A percentile compares a stretch with the other conserved stretches of the same genome.
Conservation (phyloP, 2,797 vertebrate species). For the Dipus sagitta region DNA sequence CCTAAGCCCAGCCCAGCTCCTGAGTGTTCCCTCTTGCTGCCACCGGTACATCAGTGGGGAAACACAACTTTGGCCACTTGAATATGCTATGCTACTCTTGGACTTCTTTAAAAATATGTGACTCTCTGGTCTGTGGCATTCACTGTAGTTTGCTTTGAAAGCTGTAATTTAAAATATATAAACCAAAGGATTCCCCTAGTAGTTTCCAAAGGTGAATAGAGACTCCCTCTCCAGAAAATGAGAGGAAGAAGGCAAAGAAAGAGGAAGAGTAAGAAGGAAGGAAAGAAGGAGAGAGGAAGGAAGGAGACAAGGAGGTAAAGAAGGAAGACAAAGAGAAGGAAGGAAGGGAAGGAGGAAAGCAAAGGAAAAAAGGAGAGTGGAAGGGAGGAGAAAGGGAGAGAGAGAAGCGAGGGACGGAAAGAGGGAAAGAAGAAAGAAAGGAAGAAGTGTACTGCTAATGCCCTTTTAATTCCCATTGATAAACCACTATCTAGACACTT, state of each 20-base stretch:
- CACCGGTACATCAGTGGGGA: neutral
- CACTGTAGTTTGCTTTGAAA: slow-evolving; percentile 23
- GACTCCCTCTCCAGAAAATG: no score
- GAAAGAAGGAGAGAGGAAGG: no score
- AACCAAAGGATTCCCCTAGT: neutral
- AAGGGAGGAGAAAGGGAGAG: no score
- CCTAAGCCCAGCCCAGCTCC: slow-evolving; percentile 23
- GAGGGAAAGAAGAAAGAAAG: no score
- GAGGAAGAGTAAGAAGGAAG: neutral
- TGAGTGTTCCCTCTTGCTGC: neutral
- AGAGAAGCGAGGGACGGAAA: neutral
- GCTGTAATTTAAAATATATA: slow-evolving; percentile 13
- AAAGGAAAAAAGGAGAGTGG: no score
- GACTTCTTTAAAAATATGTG: slow-evolving; percentile 47
- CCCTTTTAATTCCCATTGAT: neutral
- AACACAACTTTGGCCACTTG: slow-evolving; percentile 39
- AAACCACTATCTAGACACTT: neutral
- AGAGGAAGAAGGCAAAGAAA: no score
- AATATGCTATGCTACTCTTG: neutral
- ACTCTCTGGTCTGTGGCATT: slow-evolving; percentile 41
- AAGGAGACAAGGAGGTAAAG: no score
- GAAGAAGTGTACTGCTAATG: no score
- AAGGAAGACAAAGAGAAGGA: neutral
- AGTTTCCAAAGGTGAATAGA: neutral
- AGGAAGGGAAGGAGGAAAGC: no score